phyloP scores from a whole-genome alignment of 2,113 vertebrate species.

The Elephas maximus region DNA sequence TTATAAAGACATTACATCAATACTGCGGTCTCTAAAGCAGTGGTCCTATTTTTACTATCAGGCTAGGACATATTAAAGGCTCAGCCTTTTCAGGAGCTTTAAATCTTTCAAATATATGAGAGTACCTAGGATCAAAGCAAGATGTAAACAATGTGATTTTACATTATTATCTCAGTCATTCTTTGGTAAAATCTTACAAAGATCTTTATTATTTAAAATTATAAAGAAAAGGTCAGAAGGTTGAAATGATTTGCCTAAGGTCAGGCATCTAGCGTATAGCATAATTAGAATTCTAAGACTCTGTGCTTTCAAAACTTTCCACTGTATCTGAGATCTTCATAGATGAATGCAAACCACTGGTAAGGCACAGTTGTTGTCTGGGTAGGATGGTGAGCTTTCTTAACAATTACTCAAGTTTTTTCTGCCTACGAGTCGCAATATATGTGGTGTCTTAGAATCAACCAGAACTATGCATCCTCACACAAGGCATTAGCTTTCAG shows the following conservation, averaged over 20 bases:
- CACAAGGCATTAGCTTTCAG: background rate
- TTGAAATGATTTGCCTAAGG: background rate
- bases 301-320: background rate
- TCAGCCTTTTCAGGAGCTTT: background rate
- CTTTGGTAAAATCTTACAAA: background rate
- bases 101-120: background rate
- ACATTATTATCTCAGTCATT: background rate
- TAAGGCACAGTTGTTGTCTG: background rate
- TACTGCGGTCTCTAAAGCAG: background rate
- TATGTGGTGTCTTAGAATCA: background rate
- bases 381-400: background rate
- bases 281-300: background rate
- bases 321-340: background rate
- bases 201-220: background rate
- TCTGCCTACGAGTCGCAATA: background rate
- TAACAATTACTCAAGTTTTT: background rate
- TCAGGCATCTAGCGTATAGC: background rate
- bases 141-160: background rate
- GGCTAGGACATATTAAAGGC: background rate
- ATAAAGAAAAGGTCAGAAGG: background rate
- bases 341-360: accelerated
- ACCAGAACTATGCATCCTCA: background rate
- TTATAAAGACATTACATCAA: background rate
- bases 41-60: background rate
- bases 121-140: background rate